Base-by-base conservation (phyloP, 2,113 vertebrate species). In the Athene noctua region DNA sequence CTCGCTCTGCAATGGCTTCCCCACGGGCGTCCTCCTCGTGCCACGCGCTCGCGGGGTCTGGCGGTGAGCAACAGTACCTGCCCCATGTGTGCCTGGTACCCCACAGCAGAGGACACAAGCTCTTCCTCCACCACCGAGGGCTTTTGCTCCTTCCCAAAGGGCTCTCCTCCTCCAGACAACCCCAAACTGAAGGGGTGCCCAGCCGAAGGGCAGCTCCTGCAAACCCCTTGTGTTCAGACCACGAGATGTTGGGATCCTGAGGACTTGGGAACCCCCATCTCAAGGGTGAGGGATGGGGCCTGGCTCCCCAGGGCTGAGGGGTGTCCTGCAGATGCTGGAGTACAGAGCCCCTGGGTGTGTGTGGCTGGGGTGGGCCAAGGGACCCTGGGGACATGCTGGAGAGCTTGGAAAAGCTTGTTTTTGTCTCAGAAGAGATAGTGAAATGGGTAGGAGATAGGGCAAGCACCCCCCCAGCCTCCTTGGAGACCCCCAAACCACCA, bases 261-360 rank as follows among this genome's bases (percentile, higher is more conserved):
- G 22, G 54, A 51, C 51, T 36, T 32, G 79, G 27, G 51, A 61
- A 74, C 19, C 2, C 71, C 59, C 74, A 51, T 20, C 47, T 71
- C 62, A 17, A 61, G 25, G 46, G 14, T 18, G 34, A 67, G 30
- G 15, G 23, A 26, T 5, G 47, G 7, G 32, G 12, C 6, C 26
- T 19, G 84, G 57, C 68, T 80, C 61, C 47, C 54, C 2, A 0
- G 38, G 29, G 12, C 18, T 4, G 14, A 2, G 6, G 44, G 46
- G 32, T 7, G 10, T 38, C 65, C 36, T 32, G 22, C 15, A 27
- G 80, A 20, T n/a, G 46, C 54, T 22, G 40, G 63, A 42, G 38
- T 1, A 15, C 0, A 0, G 3, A 34, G 34, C 15, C 29, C 30
- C 29, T 0, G 0, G 2, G 46, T 18, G 6, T 7, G 17, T 3